A percentile compares a stretch with the other conserved stretches of the same genome.
phyloP scores from a whole-genome alignment of 2,797 vertebrate genomes.

The Stomatorhinus walkeri region DNA sequence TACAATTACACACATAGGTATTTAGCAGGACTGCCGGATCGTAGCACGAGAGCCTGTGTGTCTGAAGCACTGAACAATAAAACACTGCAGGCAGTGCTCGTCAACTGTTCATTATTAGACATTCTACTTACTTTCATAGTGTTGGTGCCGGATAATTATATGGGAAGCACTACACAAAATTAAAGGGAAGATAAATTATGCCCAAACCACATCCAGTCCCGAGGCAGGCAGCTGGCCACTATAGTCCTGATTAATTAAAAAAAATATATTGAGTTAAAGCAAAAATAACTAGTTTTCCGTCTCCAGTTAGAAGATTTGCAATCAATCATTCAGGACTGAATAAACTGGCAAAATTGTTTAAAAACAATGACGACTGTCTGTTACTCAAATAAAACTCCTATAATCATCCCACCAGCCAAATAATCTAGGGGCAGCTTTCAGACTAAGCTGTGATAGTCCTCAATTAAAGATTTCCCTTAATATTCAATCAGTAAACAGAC shows the following conservation, averaged over 20 bases:
- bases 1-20: background rate
- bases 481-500: slow-evolving; percentile 56
- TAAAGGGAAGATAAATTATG: slow-evolving; percentile 30
- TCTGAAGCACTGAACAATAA: background rate
- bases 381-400: slow-evolving; percentile 19
- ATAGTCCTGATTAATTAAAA: slow-evolving; percentile 39
- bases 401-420: background rate
- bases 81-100: background rate
- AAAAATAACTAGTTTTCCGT: slow-evolving; percentile 43
- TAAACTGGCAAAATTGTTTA: slow-evolving; percentile 34
- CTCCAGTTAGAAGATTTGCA: slow-evolving; percentile 43
- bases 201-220: slow-evolving; percentile 36
- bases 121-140: background rate
- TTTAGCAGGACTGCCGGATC: background rate
- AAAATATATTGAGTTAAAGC: slow-evolving; percentile 36
- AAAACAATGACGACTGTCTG: slow-evolving; percentile 22
- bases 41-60: background rate
- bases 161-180: background rate
- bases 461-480: slow-evolving; percentile 47
- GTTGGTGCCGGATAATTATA: background rate
- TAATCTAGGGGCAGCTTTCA: slow-evolving; percentile 37
- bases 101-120: background rate
- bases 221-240: slow-evolving; percentile 28
- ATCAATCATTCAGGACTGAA: slow-evolving; percentile 45
- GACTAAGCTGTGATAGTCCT: slow-evolving; percentile 38